Percentiles rank a stretch among this genome's conserved stretches.
phyloP scores from a whole-genome alignment of 2,888 invertebrate genomes.

The Lysandra coridon region DNA sequence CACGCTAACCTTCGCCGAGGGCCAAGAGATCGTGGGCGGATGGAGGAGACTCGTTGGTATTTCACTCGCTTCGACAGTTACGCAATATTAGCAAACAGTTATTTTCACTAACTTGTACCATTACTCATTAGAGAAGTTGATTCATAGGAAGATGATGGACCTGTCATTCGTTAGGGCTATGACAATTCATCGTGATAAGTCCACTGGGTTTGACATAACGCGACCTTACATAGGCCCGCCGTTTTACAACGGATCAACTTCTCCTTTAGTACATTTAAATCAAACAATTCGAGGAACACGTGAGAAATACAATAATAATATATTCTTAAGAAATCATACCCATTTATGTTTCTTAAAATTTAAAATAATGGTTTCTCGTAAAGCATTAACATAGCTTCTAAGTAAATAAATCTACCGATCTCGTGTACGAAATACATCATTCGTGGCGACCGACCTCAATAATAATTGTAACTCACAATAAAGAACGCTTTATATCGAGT shows the following conservation, averaged over 20 bases:
- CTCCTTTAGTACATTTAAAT: not conserved
- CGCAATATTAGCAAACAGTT: not conserved
- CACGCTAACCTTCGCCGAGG: constrained; percentile 57
- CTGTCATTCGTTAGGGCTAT: no score
- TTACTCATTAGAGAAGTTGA: no score
- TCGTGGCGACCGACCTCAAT: constrained; percentile 3
- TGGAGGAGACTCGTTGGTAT: not conserved
- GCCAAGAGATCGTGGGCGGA: constrained; percentile 18
- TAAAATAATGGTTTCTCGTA: constrained; percentile 7
- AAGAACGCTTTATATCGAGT: not conserved
- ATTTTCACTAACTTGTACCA: not conserved
- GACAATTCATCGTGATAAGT: no score
- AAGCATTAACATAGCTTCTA: constrained; percentile 23
- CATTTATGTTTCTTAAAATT: not conserved
- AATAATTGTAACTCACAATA: not conserved
- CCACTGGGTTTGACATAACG: no score
- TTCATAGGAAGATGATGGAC: no score
- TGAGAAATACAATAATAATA: not conserved
- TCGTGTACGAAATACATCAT: constrained; percentile 13
- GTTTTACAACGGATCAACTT: no score
- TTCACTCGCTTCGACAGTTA: not conserved
- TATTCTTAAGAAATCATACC: not conserved
- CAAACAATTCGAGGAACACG: not conserved
- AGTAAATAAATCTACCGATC: not conserved
- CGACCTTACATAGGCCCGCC: no score